A percentile compares a stretch with the other conserved stretches of the same genome.
Conservation (phyloP, 2,888 invertebrate species). For the Germaria angustata region DNA sequence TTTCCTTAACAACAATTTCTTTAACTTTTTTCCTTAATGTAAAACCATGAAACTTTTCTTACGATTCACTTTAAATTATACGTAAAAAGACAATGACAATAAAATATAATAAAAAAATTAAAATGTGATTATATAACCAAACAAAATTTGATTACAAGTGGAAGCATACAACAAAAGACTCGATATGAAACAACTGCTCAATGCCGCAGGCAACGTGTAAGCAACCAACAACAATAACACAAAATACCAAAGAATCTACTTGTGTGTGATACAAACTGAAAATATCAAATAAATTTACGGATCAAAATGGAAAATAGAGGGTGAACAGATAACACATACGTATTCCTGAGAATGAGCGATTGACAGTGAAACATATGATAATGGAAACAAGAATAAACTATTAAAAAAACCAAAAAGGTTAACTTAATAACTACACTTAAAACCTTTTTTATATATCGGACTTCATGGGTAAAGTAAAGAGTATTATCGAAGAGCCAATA, state of each 20-base stretch:
- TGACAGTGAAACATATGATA: background rate
- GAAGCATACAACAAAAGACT: constrained; percentile 45
- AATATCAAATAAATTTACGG: background rate
- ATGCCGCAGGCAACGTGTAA: constrained; percentile 51
- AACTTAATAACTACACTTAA: no score
- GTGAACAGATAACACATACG: no score
- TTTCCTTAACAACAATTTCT: background rate
- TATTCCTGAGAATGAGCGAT: no score
- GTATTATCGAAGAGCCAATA: no score
- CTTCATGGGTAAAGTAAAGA: no score
- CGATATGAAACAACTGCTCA: constrained; percentile 3
- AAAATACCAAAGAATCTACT: background rate
- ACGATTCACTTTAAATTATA: background rate
- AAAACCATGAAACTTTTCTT: background rate
- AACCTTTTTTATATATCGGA: no score
- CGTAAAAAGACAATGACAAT: constrained; percentile 34
- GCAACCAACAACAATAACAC: constrained; percentile 25
- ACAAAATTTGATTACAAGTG: constrained; percentile 60
- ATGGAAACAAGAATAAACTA: background rate
- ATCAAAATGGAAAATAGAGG: background rate
- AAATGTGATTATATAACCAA: constrained; percentile 62
- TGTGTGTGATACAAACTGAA: background rate
- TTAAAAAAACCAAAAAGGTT: background rate
- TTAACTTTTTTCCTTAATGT: background rate
- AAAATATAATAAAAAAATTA: constrained; percentile 60